phyloP scores from a whole-genome alignment of 2,888 invertebrate species.

The Teleiodes luculella region DNA sequence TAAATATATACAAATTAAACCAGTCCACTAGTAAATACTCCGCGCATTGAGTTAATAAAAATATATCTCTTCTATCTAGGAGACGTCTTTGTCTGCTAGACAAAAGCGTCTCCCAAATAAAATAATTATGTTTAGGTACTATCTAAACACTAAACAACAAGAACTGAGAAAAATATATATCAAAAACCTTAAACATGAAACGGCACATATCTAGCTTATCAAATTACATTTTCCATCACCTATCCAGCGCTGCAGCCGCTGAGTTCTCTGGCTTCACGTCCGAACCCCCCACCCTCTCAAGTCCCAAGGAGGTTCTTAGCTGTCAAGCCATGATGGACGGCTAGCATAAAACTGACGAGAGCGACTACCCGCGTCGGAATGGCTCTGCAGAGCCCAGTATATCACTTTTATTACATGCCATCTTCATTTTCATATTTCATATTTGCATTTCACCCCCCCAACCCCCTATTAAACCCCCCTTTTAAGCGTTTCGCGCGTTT shows the following conservation, averaged over 20 bases:
- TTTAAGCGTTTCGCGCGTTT: slow-evolving; percentile 71
- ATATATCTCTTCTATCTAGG: too few relatives aligned
- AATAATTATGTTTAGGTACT: too few relatives aligned
- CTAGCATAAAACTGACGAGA: slow-evolving; percentile 87
- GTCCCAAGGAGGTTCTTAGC: slow-evolving; percentile 64
- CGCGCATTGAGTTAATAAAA: too few relatives aligned
- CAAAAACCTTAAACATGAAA: too few relatives aligned
- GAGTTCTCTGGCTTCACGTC: slow-evolving; percentile 28
- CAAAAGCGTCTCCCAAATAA: too few relatives aligned
- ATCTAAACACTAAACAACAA: neutral
- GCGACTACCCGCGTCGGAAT: slow-evolving; percentile 83
- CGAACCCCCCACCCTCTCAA: slow-evolving; percentile 43
- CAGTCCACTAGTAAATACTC: too few relatives aligned
- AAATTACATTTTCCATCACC: neutral
- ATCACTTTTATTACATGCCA: slow-evolving; percentile 88
- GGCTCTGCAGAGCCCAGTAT: slow-evolving; percentile 87
- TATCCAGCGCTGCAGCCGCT: slow-evolving; percentile 16
- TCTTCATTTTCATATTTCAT: slow-evolving; percentile 83
- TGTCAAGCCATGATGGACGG: slow-evolving; percentile 86
- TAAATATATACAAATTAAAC: too few relatives aligned
- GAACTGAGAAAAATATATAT: too few relatives aligned
- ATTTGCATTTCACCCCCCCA: slow-evolving; percentile 74
- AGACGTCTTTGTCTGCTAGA: too few relatives aligned
- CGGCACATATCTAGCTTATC: too few relatives aligned
- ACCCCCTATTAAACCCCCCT: slow-evolving; percentile 37